phyloP scores from a whole-genome alignment of 2,888 invertebrate species.

The Tolmerus cingulatus region DNA sequence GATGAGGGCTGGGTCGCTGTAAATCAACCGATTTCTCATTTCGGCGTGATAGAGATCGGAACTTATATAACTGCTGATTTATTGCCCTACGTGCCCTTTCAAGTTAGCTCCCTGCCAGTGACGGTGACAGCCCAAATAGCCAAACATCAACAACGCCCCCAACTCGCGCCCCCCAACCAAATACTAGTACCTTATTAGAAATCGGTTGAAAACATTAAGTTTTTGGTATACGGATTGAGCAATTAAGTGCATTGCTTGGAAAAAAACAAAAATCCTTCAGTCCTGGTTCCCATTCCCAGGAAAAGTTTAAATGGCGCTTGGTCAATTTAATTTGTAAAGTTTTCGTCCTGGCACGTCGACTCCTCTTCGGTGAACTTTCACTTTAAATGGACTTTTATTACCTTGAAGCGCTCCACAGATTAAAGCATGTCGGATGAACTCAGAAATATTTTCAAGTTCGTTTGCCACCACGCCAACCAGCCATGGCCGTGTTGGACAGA shows the following conservation, averaged over 20 bases:
- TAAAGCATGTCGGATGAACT: neutral
- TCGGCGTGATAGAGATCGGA: slow-evolving; percentile 37
- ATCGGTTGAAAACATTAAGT: neutral
- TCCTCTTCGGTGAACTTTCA: neutral
- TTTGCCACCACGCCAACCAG: neutral
- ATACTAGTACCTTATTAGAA: neutral
- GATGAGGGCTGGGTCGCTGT: slow-evolving; percentile 39
- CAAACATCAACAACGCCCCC: slow-evolving; percentile 21
- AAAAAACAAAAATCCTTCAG: neutral
- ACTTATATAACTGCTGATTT: slow-evolving; percentile 41
- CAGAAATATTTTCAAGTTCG: neutral
- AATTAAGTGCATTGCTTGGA: slow-evolving; percentile 8
- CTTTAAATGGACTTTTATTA: slow-evolving; percentile 40
- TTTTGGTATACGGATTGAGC: slow-evolving; percentile 1
- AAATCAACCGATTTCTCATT: slow-evolving; percentile 42
- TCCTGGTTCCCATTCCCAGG: slow-evolving; percentile 34
- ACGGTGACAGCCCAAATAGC: neutral
- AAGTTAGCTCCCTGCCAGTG: neutral
- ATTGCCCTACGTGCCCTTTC: slow-evolving; percentile 37
- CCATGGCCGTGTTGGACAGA: neutral
- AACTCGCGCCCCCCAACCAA: neutral
- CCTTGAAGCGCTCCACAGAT: neutral
- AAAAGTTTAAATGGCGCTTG: slow-evolving; percentile 48
- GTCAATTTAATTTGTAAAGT: slow-evolving; percentile 42
- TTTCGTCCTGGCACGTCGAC: slow-evolving; percentile 10